Evolutionary conservation across 1,140 invertebrate species (phyloP).

Genomic region (Drosophila orosa): DNA sequence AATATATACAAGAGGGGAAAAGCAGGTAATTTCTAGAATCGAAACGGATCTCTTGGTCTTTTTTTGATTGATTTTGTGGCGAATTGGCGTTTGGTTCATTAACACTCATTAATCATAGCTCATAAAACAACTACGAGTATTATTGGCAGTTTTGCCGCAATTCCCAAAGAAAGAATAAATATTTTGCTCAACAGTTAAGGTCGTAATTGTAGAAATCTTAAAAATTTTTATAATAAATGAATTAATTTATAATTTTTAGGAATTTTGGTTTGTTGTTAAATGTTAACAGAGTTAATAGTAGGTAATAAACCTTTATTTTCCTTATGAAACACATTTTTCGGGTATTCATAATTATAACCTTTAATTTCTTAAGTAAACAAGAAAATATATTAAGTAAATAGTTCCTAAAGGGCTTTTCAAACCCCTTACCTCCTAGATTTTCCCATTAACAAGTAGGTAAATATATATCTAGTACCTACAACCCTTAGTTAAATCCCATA

Average conservation of each 20-base stretch:
- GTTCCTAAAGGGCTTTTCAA: background rate
- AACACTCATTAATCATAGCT: constrained; percentile 37
- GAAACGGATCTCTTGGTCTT: constrained; percentile 23
- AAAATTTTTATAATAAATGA: too few relatives aligned
- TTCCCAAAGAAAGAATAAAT: background rate
- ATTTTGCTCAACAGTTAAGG: background rate
- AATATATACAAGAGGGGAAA: constrained; percentile 2
- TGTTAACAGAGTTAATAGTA: too few relatives aligned
- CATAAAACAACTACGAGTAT: constrained; percentile 16
- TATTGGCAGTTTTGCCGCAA: constrained; percentile 4
- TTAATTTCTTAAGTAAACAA: background rate
- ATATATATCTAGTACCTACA: background rate
- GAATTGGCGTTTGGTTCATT: constrained; percentile 20
- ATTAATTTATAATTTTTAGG: background rate
- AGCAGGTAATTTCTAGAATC: background rate
- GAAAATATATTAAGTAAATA: background rate
- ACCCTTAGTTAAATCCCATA: constrained; percentile 10
- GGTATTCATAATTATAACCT: too few relatives aligned
- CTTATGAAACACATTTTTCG: too few relatives aligned
- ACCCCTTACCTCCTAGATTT: background rate
- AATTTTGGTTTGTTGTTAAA: background rate
- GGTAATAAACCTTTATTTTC: too few relatives aligned
- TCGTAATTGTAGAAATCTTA: too few relatives aligned
- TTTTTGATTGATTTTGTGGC: constrained; percentile 25
- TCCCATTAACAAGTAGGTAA: background rate